Evolutionary conservation across 1,140 invertebrate genomes (phyloP), one percentile per base, ranked within the genome.

Genomic region (Helicorthomorpha holstii): DNA sequence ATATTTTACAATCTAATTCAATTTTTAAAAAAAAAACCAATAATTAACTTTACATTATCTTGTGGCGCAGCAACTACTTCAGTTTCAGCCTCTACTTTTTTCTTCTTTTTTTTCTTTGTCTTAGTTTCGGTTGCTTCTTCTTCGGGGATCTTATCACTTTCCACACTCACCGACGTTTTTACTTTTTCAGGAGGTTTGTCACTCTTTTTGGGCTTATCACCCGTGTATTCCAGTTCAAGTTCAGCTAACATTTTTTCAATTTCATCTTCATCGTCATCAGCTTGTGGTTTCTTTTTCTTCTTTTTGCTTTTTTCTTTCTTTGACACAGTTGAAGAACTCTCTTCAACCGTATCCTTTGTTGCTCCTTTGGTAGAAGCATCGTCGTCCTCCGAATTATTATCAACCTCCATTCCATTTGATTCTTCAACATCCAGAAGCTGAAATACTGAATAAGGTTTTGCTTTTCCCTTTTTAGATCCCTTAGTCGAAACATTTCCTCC

Each of bases 201-300:
- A 3, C 58, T 58, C 53, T 51, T 45, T 45, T 53, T 42, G 52
- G 52, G 47, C 58, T 26, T 49, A 7, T 49, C 27, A 27, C 24
- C 27, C 21, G 4, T n/a, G 24, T 56, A 54, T 47, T 60, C 56
- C 19, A 54, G 56, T 42, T 65, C 63, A 4, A 69, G 50, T 41
- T 65, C 61, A 24, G 83, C 85, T 57, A 90, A 66, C 44, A 85
- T 80, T 66, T 84, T 82, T 61, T 90, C 85, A 54, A 88, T 72
- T 63, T 89, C 84, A 60, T 88, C 83, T 62, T 85, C 82, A 63
- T 83, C 85, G 49, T 85, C 80, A 59, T 82, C 78, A 27, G 78
- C 77, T 66, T 81, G 83, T 61, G 78, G 81, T 60, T 76, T 81
- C 54, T 76, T 78, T 55, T 74, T 74, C 44, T 69, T 67, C 53